A percentile compares a stretch with the other conserved stretches of the same genome.
Evolutionary conservation across 1,140 invertebrate species (phyloP).

Genomic region (Drosophila bifasciata): DNA sequence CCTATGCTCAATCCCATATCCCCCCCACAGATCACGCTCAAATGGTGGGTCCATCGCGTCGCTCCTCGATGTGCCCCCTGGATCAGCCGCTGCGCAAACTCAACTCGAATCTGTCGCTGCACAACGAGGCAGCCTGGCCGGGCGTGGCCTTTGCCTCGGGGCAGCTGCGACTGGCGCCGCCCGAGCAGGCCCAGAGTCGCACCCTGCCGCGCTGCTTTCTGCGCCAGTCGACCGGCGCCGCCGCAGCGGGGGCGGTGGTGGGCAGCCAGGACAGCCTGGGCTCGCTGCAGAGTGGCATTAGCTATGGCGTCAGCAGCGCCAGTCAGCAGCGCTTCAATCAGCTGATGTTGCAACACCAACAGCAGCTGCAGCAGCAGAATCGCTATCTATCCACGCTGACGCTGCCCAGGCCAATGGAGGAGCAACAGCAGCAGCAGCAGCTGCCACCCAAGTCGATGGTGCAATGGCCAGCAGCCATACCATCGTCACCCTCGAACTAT

Average conservation of each 20-base stretch:
- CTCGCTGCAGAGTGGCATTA: conserved; percentile 58
- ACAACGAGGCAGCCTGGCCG: conserved; percentile 51
- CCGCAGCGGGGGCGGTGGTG: background rate
- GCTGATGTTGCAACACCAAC: conserved; percentile 51
- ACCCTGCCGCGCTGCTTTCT: conserved; percentile 78
- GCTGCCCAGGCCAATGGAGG: conserved; percentile 40
- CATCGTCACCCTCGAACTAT: conserved; percentile 76
- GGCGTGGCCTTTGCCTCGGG: conserved; percentile 30
- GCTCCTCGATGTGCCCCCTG: conserved; percentile 49
- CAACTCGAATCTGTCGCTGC: conserved; percentile 76
- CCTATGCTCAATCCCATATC: background rate
- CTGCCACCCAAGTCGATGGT: conserved; percentile 28
- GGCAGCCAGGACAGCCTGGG: conserved; percentile 66
- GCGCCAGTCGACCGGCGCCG: conserved; percentile 43
- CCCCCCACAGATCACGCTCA: conserved; percentile 47
- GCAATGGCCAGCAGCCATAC: conserved; percentile 81
- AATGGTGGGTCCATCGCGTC: conserved; percentile 52
- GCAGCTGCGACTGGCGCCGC: conserved; percentile 2
- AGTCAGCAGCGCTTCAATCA: conserved; percentile 60
- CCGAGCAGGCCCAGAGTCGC: conserved; percentile 68
- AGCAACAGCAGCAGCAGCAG: conserved; percentile 24
- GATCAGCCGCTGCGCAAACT: conserved; percentile 46
- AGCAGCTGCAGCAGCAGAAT: conserved; percentile 57
- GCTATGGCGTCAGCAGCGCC: conserved; percentile 38
- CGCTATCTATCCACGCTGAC: conserved; percentile 65